These are phyloP conservation scores for Cydia fagiglandana DNA, from an alignment of 1,140 invertebrate genomes.

Conservation along the genomic window DNA sequence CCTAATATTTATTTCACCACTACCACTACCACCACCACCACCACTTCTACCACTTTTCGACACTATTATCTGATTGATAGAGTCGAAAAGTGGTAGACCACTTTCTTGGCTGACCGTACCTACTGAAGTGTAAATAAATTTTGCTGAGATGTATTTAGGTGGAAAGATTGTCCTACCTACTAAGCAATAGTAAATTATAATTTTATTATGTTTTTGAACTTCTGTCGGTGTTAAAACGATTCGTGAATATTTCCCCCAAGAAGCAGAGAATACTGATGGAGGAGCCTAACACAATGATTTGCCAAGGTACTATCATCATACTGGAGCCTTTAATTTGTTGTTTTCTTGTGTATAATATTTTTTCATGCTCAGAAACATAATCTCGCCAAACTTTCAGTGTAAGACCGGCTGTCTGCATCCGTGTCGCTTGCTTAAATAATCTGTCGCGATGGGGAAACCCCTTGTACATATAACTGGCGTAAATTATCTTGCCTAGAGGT, in stretches of 20 bases:
- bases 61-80: too few relatives aligned
- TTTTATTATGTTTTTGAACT: not conserved
- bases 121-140: too few relatives aligned
- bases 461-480: slow-evolving; percentile 31
- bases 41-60: too few relatives aligned
- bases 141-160: too few relatives aligned
- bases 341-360: not conserved
- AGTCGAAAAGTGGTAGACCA: too few relatives aligned
- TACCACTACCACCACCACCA: too few relatives aligned
- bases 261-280: not conserved
- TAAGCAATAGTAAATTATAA: too few relatives aligned
- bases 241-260: slow-evolving; percentile 5
- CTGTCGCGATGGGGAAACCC: not conserved
- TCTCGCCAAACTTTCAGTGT: not conserved
- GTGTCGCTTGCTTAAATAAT: not conserved
- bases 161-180: too few relatives aligned
- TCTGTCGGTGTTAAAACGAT: not conserved
- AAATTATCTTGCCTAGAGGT: slow-evolving; percentile 48
- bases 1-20: too few relatives aligned
- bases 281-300: not conserved
- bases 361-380: not conserved
- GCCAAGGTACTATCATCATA: not conserved
- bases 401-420: not conserved
- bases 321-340: too few relatives aligned
- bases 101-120: too few relatives aligned